phyloP scores from a whole-genome alignment of 2,888 invertebrate species.

The Lasioglossum oenotherae region DNA sequence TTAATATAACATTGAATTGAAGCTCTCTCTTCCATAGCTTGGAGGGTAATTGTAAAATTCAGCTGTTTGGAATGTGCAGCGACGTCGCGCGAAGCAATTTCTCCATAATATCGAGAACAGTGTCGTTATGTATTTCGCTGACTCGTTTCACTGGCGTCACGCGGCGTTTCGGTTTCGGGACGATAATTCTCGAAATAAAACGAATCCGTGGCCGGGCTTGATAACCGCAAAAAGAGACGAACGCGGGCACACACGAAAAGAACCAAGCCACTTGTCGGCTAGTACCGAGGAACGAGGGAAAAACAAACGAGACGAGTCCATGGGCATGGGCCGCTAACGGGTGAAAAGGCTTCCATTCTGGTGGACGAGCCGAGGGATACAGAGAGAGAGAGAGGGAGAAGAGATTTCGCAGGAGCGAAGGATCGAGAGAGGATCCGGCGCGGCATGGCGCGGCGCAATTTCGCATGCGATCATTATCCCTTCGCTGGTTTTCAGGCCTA shows the following conservation, averaged over 20 bases:
- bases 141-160: background rate
- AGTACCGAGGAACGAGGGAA: conserved; percentile 2
- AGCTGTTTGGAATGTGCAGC: background rate
- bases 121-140: background rate
- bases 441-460: conserved; percentile 30
- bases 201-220: conserved; percentile 15
- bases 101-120: background rate
- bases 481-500: conserved; percentile 37
- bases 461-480: conserved; percentile 68
- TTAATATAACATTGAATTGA: no score
- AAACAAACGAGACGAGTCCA: conserved; percentile 22
- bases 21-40: no score
- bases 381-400: background rate
- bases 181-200: conserved; percentile 14
- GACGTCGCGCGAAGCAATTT: background rate
- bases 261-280: conserved; percentile 26
- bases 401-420: conserved; percentile 23
- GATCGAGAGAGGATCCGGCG: conserved; percentile 15
- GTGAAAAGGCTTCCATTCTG: conserved; percentile 32
- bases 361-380: background rate
- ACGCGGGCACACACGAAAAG: conserved; percentile 18
- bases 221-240: conserved; percentile 45
- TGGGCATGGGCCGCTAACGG: conserved; percentile 33
- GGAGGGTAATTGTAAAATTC: no score
- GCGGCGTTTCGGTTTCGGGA: background rate